Conservation (phyloP, 64 coral and sea anemone species). For the Montipora capricornis region DNA sequence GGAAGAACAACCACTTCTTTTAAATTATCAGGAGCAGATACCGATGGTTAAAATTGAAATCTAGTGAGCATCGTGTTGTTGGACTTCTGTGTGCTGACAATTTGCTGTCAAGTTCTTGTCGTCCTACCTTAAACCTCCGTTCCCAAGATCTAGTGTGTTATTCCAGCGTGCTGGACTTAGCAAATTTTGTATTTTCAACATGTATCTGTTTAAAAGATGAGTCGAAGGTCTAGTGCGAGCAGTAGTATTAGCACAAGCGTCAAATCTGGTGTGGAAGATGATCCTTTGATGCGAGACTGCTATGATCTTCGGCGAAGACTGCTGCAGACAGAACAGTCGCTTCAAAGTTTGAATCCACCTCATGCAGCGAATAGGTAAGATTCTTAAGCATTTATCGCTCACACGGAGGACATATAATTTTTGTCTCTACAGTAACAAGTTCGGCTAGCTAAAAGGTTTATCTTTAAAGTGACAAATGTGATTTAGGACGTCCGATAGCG, state of each 20-base stretch:
- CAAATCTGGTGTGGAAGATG: conserved; percentile 90
- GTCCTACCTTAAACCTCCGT: neutral
- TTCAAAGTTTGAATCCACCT: conserved; percentile 95
- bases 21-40: neutral
- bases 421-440: neutral
- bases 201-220: conserved; percentile 76
- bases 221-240: conserved; percentile 96
- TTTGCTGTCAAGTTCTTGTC: neutral
- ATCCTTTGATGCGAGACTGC: conserved; percentile 96
- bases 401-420: neutral
- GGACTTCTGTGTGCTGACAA: neutral
- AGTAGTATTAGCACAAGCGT: conserved; percentile 85
- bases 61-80: neutral
- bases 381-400: neutral
- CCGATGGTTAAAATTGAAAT: neutral
- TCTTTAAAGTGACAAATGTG: neutral
- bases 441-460: neutral
- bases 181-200: conserved; percentile 17
- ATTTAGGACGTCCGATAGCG: conserved; percentile 9
- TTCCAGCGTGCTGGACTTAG: neutral
- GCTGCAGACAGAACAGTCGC: conserved; percentile 97
- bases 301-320: conserved; percentile 94
- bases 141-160: too few species aligned
- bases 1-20: neutral
- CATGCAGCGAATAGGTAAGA: conserved; percentile 77